Percentiles rank a stretch among this genome's conserved stretches.
These are phyloP conservation scores for Rhabdomys pumilio DNA, from an alignment of 2,797 vertebrate genomes.

Conservation along the genomic window DNA sequence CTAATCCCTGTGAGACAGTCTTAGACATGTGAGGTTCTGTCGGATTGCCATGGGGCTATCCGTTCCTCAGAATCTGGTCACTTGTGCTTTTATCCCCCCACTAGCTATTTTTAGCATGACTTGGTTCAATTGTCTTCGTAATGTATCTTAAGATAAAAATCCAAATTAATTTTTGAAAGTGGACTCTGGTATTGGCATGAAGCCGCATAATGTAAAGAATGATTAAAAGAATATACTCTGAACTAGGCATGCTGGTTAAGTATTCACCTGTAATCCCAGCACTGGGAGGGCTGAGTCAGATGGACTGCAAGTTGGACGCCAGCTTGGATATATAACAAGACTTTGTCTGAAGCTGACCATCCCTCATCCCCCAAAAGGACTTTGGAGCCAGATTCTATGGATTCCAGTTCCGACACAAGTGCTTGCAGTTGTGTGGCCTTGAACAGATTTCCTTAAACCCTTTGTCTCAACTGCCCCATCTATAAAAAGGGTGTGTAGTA, in stretches of 20 bases:
- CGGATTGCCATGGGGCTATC: background rate
- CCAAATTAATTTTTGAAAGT: constrained; percentile 37
- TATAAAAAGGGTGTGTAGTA: background rate
- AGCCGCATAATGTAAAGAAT: constrained; percentile 15
- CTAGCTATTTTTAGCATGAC: constrained; percentile 19
- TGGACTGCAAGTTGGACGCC: background rate
- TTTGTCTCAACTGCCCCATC: constrained; percentile 46
- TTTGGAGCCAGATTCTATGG: constrained; percentile 15
- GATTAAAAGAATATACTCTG: background rate
- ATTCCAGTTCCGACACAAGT: constrained; percentile 40
- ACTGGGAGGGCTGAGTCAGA: too few relatives aligned
- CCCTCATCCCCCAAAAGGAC: background rate
- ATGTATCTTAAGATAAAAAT: constrained; percentile 21
- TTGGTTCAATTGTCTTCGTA: constrained; percentile 38
- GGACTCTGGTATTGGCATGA: constrained; percentile 26
- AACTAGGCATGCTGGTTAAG: background rate
- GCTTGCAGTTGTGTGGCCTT: background rate
- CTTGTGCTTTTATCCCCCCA: background rate
- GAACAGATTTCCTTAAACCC: constrained; percentile 11
- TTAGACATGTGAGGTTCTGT: background rate
- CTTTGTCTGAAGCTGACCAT: background rate
- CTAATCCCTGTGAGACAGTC: constrained; percentile 10
- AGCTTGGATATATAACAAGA: background rate
- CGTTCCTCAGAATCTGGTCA: background rate
- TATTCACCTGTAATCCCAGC: background rate